Percentiles rank a stretch among this genome's conserved stretches.
Evolutionary conservation across 2,113 vertebrate genomes (phyloP).

Genomic region (Dolichotis patagonum): DNA sequence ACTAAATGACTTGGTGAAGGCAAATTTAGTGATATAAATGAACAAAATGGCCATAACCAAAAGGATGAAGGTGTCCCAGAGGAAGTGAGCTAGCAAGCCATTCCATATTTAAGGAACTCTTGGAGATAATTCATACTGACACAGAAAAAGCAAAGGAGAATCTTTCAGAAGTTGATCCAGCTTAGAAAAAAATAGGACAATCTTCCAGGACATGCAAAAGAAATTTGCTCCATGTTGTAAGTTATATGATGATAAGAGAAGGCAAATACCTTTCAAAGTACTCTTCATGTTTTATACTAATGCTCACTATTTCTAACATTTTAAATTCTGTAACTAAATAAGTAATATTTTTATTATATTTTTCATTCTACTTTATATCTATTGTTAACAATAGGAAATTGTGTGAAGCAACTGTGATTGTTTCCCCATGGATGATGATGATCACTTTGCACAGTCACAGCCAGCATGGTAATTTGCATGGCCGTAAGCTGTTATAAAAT

Average conservation of each 20-base stretch:
- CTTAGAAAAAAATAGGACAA: not conserved
- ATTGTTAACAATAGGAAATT: not conserved
- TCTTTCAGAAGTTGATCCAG: not conserved
- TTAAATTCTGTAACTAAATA: not conserved
- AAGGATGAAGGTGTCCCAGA: not conserved
- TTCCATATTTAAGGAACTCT: not conserved
- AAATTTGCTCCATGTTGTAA: not conserved
- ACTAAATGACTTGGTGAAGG: not conserved
- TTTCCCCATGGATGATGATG: not conserved
- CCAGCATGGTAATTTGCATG: not conserved
- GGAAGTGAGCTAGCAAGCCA: not conserved
- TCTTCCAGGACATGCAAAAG: not conserved
- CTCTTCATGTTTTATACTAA: not conserved
- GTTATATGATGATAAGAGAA: not conserved
- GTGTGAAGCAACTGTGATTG: not conserved
- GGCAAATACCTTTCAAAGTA: not conserved
- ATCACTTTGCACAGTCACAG: not conserved
- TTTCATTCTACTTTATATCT: not conserved
- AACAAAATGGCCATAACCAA: not conserved
- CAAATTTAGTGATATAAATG: not conserved
- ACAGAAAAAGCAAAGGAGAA: not conserved
- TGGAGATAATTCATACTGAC: not conserved
- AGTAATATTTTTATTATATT: not conserved
- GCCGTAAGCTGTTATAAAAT: not conserved
- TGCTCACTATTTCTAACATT: not conserved